Evolutionary conservation across 2,797 vertebrate species (phyloP).

Genomic region (Telmatherina bonti): DNA sequence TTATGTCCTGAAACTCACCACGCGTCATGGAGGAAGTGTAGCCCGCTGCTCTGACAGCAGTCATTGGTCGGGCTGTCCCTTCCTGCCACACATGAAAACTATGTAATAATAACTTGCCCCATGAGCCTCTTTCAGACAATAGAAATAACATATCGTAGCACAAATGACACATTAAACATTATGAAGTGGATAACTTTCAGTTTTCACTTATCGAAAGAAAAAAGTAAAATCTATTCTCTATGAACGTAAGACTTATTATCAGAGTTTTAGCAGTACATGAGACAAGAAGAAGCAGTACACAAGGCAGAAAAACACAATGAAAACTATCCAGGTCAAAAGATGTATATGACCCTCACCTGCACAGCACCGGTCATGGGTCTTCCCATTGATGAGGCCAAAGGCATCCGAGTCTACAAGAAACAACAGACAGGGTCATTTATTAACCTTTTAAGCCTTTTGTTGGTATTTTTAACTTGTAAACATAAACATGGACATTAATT

Average conservation of each 20-base stretch:
- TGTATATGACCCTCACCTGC: constrained; percentile 87
- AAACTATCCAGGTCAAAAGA: neutral
- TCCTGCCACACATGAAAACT: constrained; percentile 81
- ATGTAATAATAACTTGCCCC: neutral
- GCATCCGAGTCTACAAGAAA: constrained; percentile 85
- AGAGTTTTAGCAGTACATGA: neutral
- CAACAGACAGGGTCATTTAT: neutral
- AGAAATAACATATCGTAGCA: no score
- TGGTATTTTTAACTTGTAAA: neutral
- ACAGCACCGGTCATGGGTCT: constrained; percentile 91
- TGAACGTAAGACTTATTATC: neutral
- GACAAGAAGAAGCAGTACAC: neutral
- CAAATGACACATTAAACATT: no score
- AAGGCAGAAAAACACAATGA: neutral
- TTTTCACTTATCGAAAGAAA: neutral
- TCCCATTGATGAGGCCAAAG: constrained; percentile 89
- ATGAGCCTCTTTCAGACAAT: neutral
- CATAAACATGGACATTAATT: neutral
- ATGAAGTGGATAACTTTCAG: neutral
- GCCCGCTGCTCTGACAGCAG: constrained; percentile 94
- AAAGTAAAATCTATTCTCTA: neutral
- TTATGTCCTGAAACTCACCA: constrained; percentile 76
- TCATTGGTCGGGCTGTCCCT: constrained; percentile 92
- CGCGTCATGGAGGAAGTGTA: constrained; percentile 88
- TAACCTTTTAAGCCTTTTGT: neutral